These are phyloP conservation scores for Dysmachus trigonus DNA, from an alignment of 2,888 invertebrate genomes.

Conservation along the genomic window DNA sequence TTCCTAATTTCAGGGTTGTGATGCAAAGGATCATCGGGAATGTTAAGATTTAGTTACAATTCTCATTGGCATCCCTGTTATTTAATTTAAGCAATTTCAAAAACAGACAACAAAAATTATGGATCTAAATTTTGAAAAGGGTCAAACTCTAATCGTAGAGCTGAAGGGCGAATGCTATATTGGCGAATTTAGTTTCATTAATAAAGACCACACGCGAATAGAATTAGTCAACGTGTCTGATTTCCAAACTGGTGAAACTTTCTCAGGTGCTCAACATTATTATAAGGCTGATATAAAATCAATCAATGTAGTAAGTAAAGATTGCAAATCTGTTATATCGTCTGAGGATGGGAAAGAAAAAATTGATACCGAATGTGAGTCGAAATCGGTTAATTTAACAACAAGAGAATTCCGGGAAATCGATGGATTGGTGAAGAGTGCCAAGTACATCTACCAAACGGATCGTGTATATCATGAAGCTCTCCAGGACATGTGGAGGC, in stretches of 20 bases:
- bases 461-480: constrained; percentile 56
- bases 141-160: constrained; percentile 32
- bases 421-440: constrained; percentile 49
- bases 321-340: not conserved
- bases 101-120: not conserved
- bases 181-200: constrained; percentile 43
- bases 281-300: constrained; percentile 46
- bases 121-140: constrained; percentile 31
- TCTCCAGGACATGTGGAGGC: constrained; percentile 53
- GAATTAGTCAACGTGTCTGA: constrained; percentile 44
- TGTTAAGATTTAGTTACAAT: not conserved
- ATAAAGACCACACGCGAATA: constrained; percentile 44
- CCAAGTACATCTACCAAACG: constrained; percentile 53
- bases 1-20: not conserved
- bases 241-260: constrained; percentile 26
- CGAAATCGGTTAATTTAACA: constrained; percentile 17
- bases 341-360: not conserved
- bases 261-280: constrained; percentile 43
- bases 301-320: constrained; percentile 39
- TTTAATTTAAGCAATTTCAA: not conserved
- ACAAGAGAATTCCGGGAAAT: constrained; percentile 46
- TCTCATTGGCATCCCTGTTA: not conserved
- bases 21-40: not conserved
- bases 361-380: not conserved
- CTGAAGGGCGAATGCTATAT: constrained; percentile 46